phyloP scores from a whole-genome alignment of 2,888 invertebrate genomes.

The Drosophila paranaensis region DNA sequence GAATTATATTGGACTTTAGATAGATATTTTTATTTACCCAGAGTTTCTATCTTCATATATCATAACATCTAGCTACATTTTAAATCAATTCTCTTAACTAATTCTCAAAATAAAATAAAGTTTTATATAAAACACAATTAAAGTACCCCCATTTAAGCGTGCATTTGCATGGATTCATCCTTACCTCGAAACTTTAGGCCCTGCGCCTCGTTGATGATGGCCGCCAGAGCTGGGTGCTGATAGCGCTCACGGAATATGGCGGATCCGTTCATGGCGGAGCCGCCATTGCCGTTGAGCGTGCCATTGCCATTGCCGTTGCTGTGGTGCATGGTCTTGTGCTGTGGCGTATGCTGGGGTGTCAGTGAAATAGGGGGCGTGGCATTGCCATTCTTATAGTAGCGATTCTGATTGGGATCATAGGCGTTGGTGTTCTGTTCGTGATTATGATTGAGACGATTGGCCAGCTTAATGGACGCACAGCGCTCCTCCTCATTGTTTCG shows the following conservation, averaged over 20 bases:
- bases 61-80: too few relatives aligned
- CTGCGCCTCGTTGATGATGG: conserved; percentile 84
- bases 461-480: conserved; percentile 80
- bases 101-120: neutral
- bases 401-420: conserved; percentile 84
- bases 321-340: conserved; percentile 76
- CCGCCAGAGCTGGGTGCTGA: conserved; percentile 84
- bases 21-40: too few relatives aligned
- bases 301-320: conserved; percentile 73
- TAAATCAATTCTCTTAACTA: neutral
- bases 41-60: too few relatives aligned
- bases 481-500: conserved; percentile 84
- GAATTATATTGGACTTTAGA: too few relatives aligned
- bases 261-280: conserved; percentile 73
- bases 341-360: conserved; percentile 82
- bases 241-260: conserved; percentile 84
- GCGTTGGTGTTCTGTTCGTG: conserved; percentile 61
- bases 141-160: neutral
- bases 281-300: conserved; percentile 67
- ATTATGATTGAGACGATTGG: conserved; percentile 81
- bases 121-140: neutral
- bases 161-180: conserved; percentile 5
- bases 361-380: conserved; percentile 67
- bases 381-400: conserved; percentile 81
- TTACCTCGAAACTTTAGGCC: conserved; percentile 84